These are phyloP conservation scores for Pterocles orientalis DNA, from an alignment of 2,113 vertebrate species.

Conservation along the genomic window DNA sequence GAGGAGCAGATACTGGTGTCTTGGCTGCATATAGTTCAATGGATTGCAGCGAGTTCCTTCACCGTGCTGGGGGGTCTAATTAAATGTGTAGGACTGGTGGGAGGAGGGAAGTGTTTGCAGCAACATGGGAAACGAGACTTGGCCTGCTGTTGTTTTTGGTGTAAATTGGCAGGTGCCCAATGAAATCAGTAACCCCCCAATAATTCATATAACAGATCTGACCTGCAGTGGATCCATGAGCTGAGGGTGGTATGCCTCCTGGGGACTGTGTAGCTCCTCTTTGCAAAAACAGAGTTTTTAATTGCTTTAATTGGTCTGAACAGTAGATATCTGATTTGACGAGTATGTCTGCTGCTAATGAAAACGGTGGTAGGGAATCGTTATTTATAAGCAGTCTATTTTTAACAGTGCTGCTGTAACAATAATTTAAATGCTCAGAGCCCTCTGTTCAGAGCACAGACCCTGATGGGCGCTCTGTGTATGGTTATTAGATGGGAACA, in stretches of 20 bases:
- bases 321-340: not conserved
- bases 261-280: not conserved
- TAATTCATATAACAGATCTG: not conserved
- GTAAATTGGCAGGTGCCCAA: not conserved
- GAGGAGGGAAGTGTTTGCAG: not conserved
- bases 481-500: not conserved
- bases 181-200: not conserved
- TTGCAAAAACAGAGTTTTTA: not conserved
- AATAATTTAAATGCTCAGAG: not conserved
- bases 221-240: not conserved
- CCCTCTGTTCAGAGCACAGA: not conserved
- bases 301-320: not conserved
- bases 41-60: not conserved
- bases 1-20: not conserved
- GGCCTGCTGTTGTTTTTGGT: not conserved
- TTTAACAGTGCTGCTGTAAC: conserved; percentile 17
- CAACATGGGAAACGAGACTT: not conserved
- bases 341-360: not conserved
- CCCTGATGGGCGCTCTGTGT: not conserved
- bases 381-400: conserved; percentile 23
- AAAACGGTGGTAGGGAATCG: not conserved
- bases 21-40: not conserved
- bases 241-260: not conserved
- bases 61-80: not conserved
- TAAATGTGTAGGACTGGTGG: not conserved